Evolutionary conservation across 2,113 vertebrate genomes (phyloP).

Genomic region (Halichoerus grypus): DNA sequence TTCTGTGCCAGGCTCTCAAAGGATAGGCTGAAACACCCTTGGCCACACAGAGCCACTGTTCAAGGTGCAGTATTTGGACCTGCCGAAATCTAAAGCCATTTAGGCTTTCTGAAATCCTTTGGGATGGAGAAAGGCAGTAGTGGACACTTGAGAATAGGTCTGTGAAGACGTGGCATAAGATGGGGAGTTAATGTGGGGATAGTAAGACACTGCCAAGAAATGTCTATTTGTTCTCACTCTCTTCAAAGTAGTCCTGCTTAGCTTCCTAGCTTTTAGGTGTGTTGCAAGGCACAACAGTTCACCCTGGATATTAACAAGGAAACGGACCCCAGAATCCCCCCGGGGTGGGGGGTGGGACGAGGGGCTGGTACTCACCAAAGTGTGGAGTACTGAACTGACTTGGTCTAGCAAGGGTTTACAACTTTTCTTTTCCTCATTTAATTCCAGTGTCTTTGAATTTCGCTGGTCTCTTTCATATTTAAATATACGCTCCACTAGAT

Average conservation of each 20-base stretch:
- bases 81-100: background rate
- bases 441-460: background rate
- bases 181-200: background rate
- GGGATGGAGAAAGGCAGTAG: background rate
- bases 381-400: background rate
- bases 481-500: background rate
- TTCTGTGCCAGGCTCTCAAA: background rate
- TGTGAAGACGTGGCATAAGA: background rate
- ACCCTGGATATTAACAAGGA: background rate
- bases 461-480: slow-evolving; percentile 36
- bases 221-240: background rate
- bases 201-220: background rate
- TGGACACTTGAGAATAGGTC: background rate
- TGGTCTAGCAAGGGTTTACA: background rate
- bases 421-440: background rate
- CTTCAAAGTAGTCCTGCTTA: background rate
- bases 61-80: background rate
- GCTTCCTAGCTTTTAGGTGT: background rate
- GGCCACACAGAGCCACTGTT: background rate
- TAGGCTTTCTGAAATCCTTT: background rate
- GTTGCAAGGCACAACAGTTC: background rate
- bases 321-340: background rate
- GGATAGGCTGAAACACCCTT: background rate
- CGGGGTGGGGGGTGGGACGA: too few species aligned
- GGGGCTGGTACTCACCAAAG: background rate